Conservation (phyloP, 2,888 invertebrate genomes). For the Yponomeuta malinellus region DNA sequence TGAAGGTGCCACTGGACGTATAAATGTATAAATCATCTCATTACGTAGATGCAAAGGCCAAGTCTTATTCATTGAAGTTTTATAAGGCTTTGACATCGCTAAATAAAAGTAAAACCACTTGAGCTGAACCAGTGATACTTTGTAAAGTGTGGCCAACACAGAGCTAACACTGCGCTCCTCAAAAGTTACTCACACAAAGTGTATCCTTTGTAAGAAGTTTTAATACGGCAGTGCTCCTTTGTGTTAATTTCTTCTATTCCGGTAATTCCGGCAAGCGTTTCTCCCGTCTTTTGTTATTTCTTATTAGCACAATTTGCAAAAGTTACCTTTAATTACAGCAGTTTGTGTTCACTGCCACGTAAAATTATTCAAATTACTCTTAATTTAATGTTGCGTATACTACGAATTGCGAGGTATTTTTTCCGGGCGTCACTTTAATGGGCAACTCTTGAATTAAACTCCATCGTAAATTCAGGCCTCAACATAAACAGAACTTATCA, state of each 20-base stretch:
- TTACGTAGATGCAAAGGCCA: too few species aligned
- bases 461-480: slow-evolving; percentile 51
- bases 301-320: slow-evolving; percentile 42
- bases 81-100: too few species aligned
- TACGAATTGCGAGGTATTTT: slow-evolving; percentile 57
- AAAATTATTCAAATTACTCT: slow-evolving; percentile 67
- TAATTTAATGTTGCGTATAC: slow-evolving; percentile 61
- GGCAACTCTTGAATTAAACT: slow-evolving; percentile 59
- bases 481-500: slow-evolving; percentile 63
- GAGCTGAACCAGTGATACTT: neutral
- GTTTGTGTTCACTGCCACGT: slow-evolving; percentile 64
- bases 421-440: slow-evolving; percentile 56
- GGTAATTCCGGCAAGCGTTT: slow-evolving; percentile 8
- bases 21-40: too few species aligned
- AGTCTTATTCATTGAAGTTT: too few species aligned
- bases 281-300: slow-evolving; percentile 30
- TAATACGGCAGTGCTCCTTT: neutral
- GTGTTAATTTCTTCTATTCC: slow-evolving; percentile 10
- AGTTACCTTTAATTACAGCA: slow-evolving; percentile 58
- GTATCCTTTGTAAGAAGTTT: neutral
- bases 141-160: neutral
- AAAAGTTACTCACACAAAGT: slow-evolving; percentile 1
- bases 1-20: too few species aligned
- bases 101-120: neutral
- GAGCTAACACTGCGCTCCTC: neutral